Evolutionary conservation across 37 sponge, comb jelly and placozoan genomes (phyloP).

Genomic region (Axinella damicornis): DNA sequence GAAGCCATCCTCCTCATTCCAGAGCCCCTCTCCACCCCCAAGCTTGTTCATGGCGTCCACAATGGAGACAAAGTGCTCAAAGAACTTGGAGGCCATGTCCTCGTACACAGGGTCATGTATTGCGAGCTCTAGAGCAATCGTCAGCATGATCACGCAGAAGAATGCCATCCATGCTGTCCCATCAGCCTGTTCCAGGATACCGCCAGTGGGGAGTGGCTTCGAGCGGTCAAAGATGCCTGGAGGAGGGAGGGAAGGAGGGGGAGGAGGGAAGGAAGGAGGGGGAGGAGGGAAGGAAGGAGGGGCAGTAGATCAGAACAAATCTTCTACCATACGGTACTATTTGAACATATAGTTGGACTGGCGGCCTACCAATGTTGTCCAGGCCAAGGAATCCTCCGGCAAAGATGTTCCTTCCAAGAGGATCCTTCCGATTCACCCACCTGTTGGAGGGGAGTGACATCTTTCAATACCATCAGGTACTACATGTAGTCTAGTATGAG

Average conservation of each 20-base stretch:
- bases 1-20: slow-evolving; percentile 95
- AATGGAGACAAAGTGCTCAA: slow-evolving; percentile 95
- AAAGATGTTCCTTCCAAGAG: slow-evolving; percentile 93
- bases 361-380: slow-evolving; percentile 90
- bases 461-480: too few relatives aligned
- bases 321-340: too few relatives aligned
- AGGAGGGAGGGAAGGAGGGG: neutral
- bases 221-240: slow-evolving; percentile 92
- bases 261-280: too few relatives aligned
- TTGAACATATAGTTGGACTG: too few relatives aligned
- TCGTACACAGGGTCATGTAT: slow-evolving; percentile 88
- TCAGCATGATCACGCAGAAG: slow-evolving; percentile 93
- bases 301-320: too few relatives aligned
- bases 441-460: too few relatives aligned
- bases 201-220: slow-evolving; percentile 91
- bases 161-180: slow-evolving; percentile 99
- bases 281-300: too few relatives aligned
- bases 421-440: slow-evolving; percentile 99
- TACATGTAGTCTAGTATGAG: too few relatives aligned
- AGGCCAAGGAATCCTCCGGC: slow-evolving; percentile 95
- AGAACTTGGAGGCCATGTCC: slow-evolving; percentile 99
- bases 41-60: slow-evolving; percentile 95
- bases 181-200: slow-evolving; percentile 94
- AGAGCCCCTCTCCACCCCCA: slow-evolving; percentile 83
- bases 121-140: slow-evolving; percentile 94